Percentiles rank a stretch among this genome's conserved stretches.
These are phyloP conservation scores for Cydia strobilella DNA, from an alignment of 1,140 invertebrate genomes.

Conservation along the genomic window DNA sequence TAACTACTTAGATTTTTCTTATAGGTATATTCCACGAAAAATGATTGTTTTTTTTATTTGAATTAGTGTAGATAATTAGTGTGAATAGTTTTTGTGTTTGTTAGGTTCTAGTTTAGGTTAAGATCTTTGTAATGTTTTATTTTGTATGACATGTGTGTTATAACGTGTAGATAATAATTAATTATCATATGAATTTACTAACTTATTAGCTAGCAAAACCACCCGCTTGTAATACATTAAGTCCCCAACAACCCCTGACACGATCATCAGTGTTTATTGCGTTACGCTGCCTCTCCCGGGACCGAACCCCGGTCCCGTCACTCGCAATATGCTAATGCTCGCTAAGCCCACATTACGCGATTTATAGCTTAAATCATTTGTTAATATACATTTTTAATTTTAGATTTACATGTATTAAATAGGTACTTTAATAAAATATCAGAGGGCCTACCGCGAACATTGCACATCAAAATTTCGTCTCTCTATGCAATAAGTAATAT, in stretches of 20 bases:
- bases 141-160: too few relatives aligned
- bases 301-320: neutral
- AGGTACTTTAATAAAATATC: too few relatives aligned
- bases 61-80: neutral
- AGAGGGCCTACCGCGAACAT: too few relatives aligned
- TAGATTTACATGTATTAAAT: neutral
- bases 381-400: neutral
- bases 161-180: neutral
- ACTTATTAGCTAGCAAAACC: neutral
- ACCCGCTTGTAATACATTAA: neutral
- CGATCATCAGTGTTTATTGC: neutral
- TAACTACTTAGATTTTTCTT: too few relatives aligned
- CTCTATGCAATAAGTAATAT: too few relatives aligned
- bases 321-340: slow-evolving; percentile 18
- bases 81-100: too few relatives aligned
- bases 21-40: too few relatives aligned
- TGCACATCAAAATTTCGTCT: too few relatives aligned
- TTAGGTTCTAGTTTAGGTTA: too few relatives aligned
- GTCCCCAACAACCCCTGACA: neutral
- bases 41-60: too few relatives aligned
- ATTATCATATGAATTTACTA: too few relatives aligned
- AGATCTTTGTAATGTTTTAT: too few relatives aligned
- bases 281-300: slow-evolving; percentile 1
- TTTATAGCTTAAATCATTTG: slow-evolving; percentile 3
- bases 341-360: neutral